Evolutionary conservation across 2,888 invertebrate genomes (phyloP), one percentile per base, ranked within the genome.

Genomic region (Anticlea derivata): DNA sequence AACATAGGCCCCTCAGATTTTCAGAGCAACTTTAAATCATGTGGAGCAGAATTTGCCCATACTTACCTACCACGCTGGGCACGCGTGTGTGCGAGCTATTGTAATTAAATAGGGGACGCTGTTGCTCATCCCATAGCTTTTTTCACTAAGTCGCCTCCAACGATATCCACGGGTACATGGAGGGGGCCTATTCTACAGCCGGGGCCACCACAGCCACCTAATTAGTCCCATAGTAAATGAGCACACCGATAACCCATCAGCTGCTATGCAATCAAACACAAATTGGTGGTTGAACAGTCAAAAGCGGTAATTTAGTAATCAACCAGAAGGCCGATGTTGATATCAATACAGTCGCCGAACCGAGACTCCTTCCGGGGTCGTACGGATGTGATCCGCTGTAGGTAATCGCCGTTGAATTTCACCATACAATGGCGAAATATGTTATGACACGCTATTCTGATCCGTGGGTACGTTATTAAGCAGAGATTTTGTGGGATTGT

Each of bases 401-500:
- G 69, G 83, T 86, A 86, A 87, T 87, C 81, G 83, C 85, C 82
- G 80, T 77, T 84, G 78, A 86, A 88, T 88, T 89, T 88, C 85
- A 85, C 88, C 85, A 87, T 63, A 75, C 81, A 82, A 84, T 82
- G 65, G 73, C 53, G 58, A 69, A 68, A 68, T 70, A 66, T 69
- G 71, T 69, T 75, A 68, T 64, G 84, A 82, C 80, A 87, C 82
- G 87, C 84, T 84, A 76, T 78, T 86, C 73, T 83, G 83, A 67
- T 61, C 77, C 72, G 73, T n/a, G n/a, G 24, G 7, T 73, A 72
- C 61, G 7, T 61, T 74, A 78, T 73, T 80, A 83, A 86, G 86
- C 83, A 81, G 62, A 72, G 73, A 77, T 80, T 76, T 76, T 12
- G 12, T 37, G n/a, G 68, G 70, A 72, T 73, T 65, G 58, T 70